Evolutionary conservation across 2,113 vertebrate species (phyloP).

Genomic region (Ameiurus melas): DNA sequence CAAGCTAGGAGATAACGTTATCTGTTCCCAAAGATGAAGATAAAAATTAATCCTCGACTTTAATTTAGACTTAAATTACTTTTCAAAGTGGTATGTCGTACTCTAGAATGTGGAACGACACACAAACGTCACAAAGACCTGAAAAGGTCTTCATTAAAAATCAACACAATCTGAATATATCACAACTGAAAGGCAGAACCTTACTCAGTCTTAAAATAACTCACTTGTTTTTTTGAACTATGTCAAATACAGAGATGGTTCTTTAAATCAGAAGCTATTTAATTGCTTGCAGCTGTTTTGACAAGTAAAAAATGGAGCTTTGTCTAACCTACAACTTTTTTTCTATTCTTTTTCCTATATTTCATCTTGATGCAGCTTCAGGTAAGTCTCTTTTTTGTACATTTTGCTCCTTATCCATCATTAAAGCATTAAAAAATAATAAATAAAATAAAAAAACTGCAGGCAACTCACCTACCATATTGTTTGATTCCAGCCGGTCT

Average conservation of each 20-base stretch:
- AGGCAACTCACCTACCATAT: neutral
- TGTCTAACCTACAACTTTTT: neutral
- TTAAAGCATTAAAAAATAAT: neutral
- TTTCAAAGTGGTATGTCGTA: neutral
- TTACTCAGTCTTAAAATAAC: neutral
- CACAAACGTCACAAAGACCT: neutral
- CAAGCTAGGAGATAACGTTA: slow-evolving; percentile 3
- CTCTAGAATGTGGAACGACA: neutral
- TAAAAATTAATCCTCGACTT: neutral
- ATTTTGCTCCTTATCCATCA: neutral
- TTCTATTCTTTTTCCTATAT: neutral
- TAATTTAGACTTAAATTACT: slow-evolving; percentile 20
- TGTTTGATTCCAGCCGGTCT: neutral
- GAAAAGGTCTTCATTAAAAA: neutral
- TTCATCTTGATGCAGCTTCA: slow-evolving; percentile 17
- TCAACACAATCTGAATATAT: neutral
- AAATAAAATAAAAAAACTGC: neutral
- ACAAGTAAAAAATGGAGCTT: neutral
- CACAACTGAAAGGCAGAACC: neutral
- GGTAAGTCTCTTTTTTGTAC: neutral
- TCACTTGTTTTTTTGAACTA: neutral
- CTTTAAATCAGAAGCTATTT: neutral
- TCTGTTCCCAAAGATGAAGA: neutral
- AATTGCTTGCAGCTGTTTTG: neutral
- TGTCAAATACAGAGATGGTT: neutral